Base-by-base conservation (phyloP, 2,113 vertebrate genomes). In the Campylomormyrus numenius region DNA sequence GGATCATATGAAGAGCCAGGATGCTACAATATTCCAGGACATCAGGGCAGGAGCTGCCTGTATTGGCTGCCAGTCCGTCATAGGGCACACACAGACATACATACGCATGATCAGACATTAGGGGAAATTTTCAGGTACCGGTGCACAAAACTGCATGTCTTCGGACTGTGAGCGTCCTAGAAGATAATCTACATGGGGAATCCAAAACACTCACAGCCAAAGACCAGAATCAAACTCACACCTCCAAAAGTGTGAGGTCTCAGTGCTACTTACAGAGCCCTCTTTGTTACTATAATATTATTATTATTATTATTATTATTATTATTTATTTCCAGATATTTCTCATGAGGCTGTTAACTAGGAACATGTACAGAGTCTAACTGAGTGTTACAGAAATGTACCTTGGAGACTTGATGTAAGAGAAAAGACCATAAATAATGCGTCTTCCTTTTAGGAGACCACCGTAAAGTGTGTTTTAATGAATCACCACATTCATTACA, bases 401-500 rank as follows among this genome's bases (percentile, higher is more conserved):
- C 35, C 74, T 39, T 19, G 35, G 35, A 80, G 27, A 77, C 70
- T 77, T 77, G 1, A 77, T 77, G 15, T 35, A 77, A 77, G 15
- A 35, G 5, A 86, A 86, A 86, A 13, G 42, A 85, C 42, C 27
- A 49, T 49, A 48, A 86, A 89, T 70, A 88, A 62, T 11, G 39
- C 52, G 13, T 4, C 15, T 42, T 24, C 15, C 24, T 74, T 88
- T 74, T 77, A 88, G n/a, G 46, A 50, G 88, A 42, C 35, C 39
- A 31, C 24, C 4, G 27, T 88, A 70, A 88, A 88, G 50, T 52
- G 87, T 31, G 46, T 89, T 85, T 89, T 89, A 89, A 94, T 94
- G 91, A 94, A 90, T 93, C 92, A 91, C 88, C 92, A 90, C 92
- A 85, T 92, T 91, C 90, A 93, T 94, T 94, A 94, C 89, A 19